A percentile compares a stretch with the other conserved stretches of the same genome.
Evolutionary conservation across 1,140 invertebrate species (phyloP).

Genomic region (Octopus bimaculoides): DNA sequence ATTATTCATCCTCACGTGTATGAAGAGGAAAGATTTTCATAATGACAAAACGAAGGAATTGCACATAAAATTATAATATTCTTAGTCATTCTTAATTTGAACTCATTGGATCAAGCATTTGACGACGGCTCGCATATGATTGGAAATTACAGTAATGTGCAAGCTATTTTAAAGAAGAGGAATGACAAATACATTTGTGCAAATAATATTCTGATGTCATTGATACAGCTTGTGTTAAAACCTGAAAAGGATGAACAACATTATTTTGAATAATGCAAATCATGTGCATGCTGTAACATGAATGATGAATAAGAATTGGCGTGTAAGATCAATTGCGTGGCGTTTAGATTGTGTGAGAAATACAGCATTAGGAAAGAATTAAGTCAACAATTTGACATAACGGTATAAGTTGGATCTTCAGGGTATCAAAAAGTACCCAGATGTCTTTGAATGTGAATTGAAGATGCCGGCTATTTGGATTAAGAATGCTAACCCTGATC

Average conservation of each 20-base stretch:
- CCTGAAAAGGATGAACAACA: too few species aligned
- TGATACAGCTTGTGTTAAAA: too few species aligned
- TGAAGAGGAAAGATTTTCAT: too few species aligned
- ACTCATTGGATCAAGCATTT: background rate
- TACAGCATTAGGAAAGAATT: background rate
- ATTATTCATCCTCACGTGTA: too few species aligned
- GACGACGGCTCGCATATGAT: background rate
- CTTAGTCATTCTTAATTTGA: conserved; percentile 5
- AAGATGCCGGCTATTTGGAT: conserved; percentile 1
- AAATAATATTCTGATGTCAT: too few species aligned
- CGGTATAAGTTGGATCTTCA: conserved; percentile 1
- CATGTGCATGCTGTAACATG: background rate
- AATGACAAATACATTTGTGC: too few species aligned
- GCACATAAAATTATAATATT: background rate
- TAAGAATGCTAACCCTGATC: background rate
- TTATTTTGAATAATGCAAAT: too few species aligned
- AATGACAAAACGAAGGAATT: background rate
- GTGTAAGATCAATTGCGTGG: background rate
- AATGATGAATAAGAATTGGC: background rate
- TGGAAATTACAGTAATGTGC: background rate
- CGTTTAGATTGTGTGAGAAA: conserved; percentile 1
- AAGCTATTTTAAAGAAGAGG: background rate
- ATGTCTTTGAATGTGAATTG: background rate
- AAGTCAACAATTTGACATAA: background rate
- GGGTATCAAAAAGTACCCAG: background rate